A percentile compares a stretch with the other conserved stretches of the same genome.
Conservation (phyloP, 2,113 vertebrate genomes). For the Struthio camelus region DNA sequence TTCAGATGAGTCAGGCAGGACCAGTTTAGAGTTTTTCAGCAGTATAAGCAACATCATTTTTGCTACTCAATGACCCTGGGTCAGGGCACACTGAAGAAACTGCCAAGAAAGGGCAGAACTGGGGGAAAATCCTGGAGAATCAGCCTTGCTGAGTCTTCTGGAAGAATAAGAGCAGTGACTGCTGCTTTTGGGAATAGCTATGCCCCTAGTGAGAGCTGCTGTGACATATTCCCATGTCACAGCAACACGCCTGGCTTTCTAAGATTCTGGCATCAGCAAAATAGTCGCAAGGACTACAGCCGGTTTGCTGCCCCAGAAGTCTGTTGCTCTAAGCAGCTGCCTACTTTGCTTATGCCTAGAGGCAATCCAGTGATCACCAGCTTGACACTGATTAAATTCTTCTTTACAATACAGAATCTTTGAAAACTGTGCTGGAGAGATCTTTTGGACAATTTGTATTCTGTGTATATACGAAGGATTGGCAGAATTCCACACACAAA, state of each 20-base stretch:
- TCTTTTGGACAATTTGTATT: background rate
- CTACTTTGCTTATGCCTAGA: background rate
- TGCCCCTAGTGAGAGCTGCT: background rate
- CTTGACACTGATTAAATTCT: background rate
- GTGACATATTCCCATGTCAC: background rate
- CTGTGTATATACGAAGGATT: background rate
- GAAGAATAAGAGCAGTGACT: background rate
- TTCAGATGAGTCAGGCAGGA: background rate
- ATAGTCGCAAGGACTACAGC: background rate
- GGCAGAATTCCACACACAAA: background rate
- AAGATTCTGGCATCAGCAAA: background rate
- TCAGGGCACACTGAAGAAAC: background rate
- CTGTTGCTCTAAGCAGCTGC: background rate
- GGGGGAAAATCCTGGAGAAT: background rate
- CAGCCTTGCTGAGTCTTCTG: background rate
- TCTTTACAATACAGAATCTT: background rate
- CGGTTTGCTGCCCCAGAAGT: background rate
- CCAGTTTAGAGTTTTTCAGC: background rate
- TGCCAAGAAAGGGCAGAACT: background rate
- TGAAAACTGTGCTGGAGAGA: background rate
- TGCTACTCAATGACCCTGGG: background rate
- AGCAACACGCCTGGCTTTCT: background rate
- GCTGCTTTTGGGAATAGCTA: background rate
- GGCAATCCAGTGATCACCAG: background rate
- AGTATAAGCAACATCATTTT: background rate